Evolutionary conservation across 2,797 vertebrate species (phyloP).

Genomic region (Enteromius viviparus): DNA sequence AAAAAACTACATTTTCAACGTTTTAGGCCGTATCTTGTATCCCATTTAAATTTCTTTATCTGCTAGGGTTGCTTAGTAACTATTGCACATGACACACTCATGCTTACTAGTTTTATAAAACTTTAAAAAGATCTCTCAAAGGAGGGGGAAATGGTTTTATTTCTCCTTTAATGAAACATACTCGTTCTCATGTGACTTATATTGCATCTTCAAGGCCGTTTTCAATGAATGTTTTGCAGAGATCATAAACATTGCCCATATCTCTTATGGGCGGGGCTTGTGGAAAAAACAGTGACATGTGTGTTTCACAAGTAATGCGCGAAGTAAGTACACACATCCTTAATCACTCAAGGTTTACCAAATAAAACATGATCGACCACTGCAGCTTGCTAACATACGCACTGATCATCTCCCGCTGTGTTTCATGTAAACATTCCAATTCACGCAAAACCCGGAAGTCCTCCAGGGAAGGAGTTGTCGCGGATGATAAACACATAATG

Average conservation of each 20-base stretch:
- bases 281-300: neutral
- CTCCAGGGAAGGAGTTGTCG: neutral
- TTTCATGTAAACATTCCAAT: neutral
- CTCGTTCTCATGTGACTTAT: neutral
- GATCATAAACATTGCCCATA: conserved; percentile 23
- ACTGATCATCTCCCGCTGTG: neutral
- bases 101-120: too few relatives aligned
- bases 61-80: neutral
- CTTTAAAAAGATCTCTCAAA: neutral
- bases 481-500: neutral
- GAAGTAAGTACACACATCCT: neutral
- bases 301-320: neutral
- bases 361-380: neutral
- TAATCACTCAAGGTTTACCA: neutral
- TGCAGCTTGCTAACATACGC: too few relatives aligned
- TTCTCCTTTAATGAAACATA: neutral
- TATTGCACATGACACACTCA: neutral
- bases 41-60: neutral
- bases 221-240: neutral
- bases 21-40: neutral
- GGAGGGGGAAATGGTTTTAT: neutral
- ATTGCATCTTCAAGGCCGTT: neutral
- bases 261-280: neutral
- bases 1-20: too few relatives aligned
- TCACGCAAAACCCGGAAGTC: conserved; percentile 39